phyloP scores from a whole-genome alignment of 2,888 invertebrate genomes.

The Fragum sueziense region DNA sequence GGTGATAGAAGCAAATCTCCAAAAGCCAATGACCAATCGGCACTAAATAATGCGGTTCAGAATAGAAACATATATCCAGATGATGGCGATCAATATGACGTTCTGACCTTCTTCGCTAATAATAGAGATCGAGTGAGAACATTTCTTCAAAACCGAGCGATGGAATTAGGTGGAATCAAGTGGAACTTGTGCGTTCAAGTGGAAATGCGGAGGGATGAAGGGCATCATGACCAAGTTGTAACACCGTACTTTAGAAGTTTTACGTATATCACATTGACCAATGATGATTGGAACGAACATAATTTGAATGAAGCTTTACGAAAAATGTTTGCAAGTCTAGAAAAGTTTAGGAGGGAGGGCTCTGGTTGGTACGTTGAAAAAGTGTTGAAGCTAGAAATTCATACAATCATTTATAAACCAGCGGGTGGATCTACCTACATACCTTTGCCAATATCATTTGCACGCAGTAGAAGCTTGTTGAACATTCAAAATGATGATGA shows the following conservation, averaged over 20 bases:
- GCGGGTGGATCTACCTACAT: slow-evolving; percentile 36
- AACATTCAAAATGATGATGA: slow-evolving; percentile 42
- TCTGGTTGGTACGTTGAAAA: slow-evolving; percentile 41
- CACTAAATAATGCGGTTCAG: slow-evolving; percentile 11
- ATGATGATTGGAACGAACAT: slow-evolving; percentile 19
- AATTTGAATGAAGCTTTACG: slow-evolving; percentile 19
- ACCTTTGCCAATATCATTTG: slow-evolving; percentile 23
- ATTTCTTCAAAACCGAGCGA: slow-evolving; percentile 13
- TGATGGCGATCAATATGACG: slow-evolving; percentile 1
- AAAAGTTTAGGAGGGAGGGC: slow-evolving; percentile 45
- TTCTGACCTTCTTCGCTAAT: slow-evolving; percentile 37
- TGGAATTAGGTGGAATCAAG: slow-evolving; percentile 27
- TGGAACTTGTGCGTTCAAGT: slow-evolving; percentile 48
- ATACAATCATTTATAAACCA: slow-evolving; percentile 42
- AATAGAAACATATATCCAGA: slow-evolving; percentile 6
- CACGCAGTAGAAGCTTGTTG: background rate
- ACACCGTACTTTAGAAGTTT: slow-evolving; percentile 48
- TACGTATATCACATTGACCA: slow-evolving; percentile 25
- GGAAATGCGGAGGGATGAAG: slow-evolving; percentile 34
- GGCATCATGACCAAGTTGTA: background rate
- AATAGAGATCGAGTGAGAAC: slow-evolving; percentile 12
- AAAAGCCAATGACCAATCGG: slow-evolving; percentile 21
- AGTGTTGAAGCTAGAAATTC: slow-evolving; percentile 37
- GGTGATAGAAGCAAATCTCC: background rate
- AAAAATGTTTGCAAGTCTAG: slow-evolving; percentile 42